These are phyloP conservation scores for Calycopis cecrops DNA, from an alignment of 1,140 invertebrate species.

Conservation along the genomic window DNA sequence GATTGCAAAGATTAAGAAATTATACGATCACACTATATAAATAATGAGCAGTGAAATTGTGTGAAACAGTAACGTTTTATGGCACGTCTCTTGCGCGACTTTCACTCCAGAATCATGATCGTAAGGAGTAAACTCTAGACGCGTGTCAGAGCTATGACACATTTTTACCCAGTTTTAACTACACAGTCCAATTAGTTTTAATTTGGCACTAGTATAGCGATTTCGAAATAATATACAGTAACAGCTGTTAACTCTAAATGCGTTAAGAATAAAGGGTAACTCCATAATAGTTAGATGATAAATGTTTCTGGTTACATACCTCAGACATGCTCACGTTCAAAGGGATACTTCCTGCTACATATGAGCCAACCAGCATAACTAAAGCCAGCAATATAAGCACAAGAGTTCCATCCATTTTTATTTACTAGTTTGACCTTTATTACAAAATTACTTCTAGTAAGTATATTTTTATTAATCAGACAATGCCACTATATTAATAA, in stretches of 20 bases:
- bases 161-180: no score
- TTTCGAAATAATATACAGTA: slow-evolving; percentile 6
- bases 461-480: background rate
- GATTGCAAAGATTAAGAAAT: no score
- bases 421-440: background rate
- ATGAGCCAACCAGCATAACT: slow-evolving; percentile 97
- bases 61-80: background rate
- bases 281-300: slow-evolving; percentile 1
- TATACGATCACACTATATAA: no score
- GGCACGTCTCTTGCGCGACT: background rate
- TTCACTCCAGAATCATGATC: background rate
- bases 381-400: slow-evolving; percentile 87
- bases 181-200: no score
- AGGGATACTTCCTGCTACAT: slow-evolving; percentile 94
- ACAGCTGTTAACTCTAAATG: slow-evolving; percentile 20
- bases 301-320: slow-evolving; percentile 75
- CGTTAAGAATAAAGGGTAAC: slow-evolving; percentile 7
- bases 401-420: slow-evolving; percentile 87
- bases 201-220: background rate
- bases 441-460: background rate
- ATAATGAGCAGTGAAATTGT: no score
- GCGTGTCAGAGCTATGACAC: no score
- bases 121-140: no score
- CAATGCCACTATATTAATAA: background rate
- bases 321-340: slow-evolving; percentile 95